A percentile compares a stretch with the other conserved stretches of the same genome.
Evolutionary conservation across 2,888 invertebrate species (phyloP).

Genomic region (Andrena hattorfiana): DNA sequence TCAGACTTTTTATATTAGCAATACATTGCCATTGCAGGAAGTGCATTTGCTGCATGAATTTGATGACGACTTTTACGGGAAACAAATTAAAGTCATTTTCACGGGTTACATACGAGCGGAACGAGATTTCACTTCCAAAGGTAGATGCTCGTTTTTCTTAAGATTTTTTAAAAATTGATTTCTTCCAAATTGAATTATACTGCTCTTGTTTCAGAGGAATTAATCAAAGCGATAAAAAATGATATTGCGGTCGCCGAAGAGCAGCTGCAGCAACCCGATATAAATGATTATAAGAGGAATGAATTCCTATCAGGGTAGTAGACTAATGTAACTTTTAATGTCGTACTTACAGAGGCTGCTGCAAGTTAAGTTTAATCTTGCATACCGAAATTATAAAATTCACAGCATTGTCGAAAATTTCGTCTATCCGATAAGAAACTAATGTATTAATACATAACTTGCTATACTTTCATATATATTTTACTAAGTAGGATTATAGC

Average conservation of each 20-base stretch:
- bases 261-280: conserved; percentile 87
- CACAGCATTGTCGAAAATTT: no score
- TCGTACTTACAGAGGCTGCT: neutral
- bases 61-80: conserved; percentile 94
- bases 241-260: conserved; percentile 91
- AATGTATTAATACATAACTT: neutral
- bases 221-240: conserved; percentile 91
- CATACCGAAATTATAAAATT: no score
- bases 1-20: neutral
- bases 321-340: neutral
- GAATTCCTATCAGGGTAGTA: conserved; percentile 85
- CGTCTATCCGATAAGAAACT: neutral
- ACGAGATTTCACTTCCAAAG: conserved; percentile 90
- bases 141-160: conserved; percentile 80
- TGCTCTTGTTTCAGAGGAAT: conserved; percentile 86
- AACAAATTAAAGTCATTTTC: conserved; percentile 91
- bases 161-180: neutral
- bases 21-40: conserved; percentile 88
- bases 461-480: conserved; percentile 8
- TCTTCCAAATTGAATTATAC: neutral
- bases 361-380: neutral
- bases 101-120: conserved; percentile 94
- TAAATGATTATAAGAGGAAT: conserved; percentile 86
- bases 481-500: conserved; percentile 6
- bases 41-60: conserved; percentile 96